Conservation (phyloP, 2,797 vertebrate species). For the Agapornis canus region DNA sequence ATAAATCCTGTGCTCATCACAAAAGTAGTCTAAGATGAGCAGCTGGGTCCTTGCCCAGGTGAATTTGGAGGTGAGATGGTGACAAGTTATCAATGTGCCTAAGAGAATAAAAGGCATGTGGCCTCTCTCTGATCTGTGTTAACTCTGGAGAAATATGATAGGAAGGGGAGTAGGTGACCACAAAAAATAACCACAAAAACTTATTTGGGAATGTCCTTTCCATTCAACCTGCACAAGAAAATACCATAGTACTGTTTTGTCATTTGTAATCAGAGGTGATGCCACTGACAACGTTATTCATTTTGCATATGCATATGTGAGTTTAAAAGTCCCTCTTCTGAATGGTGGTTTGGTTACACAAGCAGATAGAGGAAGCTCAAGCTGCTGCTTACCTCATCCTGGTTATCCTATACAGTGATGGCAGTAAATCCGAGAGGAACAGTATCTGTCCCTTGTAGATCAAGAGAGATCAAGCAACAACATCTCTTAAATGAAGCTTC, state of each 20-base stretch:
- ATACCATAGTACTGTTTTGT: background rate
- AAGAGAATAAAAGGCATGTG: background rate
- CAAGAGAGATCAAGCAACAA: background rate
- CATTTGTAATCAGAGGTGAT: background rate
- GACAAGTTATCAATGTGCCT: background rate
- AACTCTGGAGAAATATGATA: background rate
- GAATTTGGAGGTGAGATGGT: background rate
- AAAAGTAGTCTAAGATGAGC: background rate
- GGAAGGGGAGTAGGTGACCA: background rate
- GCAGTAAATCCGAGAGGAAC: background rate
- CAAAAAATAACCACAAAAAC: background rate
- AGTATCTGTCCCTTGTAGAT: background rate
- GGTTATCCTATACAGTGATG: background rate
- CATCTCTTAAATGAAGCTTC: background rate
- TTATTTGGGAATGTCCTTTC: background rate
- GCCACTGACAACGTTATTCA: background rate
- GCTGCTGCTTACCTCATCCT: background rate
- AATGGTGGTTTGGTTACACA: background rate
- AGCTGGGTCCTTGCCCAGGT: background rate
- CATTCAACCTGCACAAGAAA: background rate
- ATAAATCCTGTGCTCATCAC: background rate
- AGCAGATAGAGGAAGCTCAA: background rate
- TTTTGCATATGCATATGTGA: background rate
- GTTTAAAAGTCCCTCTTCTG: background rate
- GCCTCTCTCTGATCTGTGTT: background rate